Evolutionary conservation across 2,797 vertebrate species (phyloP), one percentile per base, ranked within the genome.

Genomic region (Pipistrellus pygmaeus): DNA sequence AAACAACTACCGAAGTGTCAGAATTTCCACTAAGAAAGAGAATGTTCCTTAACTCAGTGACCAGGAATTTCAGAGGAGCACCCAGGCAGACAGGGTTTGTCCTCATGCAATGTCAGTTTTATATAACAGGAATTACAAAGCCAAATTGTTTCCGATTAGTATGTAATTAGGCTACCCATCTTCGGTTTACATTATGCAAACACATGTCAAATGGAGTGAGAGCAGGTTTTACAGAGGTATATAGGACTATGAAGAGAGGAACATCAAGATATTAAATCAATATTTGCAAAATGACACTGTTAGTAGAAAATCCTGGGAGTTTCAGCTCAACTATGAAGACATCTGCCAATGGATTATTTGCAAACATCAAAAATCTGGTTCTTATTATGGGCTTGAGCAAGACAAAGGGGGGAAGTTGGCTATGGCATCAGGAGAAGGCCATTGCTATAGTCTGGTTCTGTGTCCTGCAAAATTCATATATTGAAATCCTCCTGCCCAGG

Each of bases 231-330:
- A 68, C 73, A 46, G 64, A 82, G 21, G 25, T 71, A n/a, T 60
- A 55, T 0, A 94, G 68, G 27, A 85, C 64, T 91, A 57, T 77
- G 30, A 76, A 86, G 55, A 95, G n/a, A 89, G 25, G 51, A n/a
- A 95, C 91, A 90, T 87, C 90, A 85, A 95, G 66, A 60, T 83
- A 90, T 72, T 93, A 95, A 97, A 53, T 38, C 60, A 95, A 85
- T 95, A 93, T 96, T 95, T 97, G 77, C 51, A 91, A 97, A 95
- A 88, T 83, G 69, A 93, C 89, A 76, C 51, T 68, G 20, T 73
- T 46, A 75, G 25, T 44, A 60, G 44, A 96, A 95, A 92, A 85
- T 89, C 60, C 82, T 90, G n/a, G 51, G 41, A 85, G 93, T 85
- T 89, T 66, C 82, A 91, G n/a, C 41, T 96, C 81, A 96, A 87